Evolutionary conservation across 2,113 vertebrate genomes (phyloP).

Genomic region (Baryphthengus martii): DNA sequence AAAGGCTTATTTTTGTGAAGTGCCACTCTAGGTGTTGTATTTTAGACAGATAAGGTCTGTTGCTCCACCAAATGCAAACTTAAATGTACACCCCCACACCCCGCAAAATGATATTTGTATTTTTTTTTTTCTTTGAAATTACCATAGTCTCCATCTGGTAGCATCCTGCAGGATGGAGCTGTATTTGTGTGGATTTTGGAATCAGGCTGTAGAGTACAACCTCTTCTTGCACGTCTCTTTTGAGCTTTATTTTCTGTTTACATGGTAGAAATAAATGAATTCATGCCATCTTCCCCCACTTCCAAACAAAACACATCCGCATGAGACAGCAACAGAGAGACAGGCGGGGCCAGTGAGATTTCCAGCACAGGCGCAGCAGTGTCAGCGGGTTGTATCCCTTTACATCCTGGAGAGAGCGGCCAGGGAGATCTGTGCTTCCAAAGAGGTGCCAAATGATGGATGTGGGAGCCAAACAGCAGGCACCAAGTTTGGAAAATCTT

Average conservation of each 20-base stretch:
- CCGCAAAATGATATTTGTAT: neutral
- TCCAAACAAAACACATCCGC: neutral
- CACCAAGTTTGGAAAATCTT: neutral
- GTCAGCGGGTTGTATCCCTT: neutral
- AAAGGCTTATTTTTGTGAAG: neutral
- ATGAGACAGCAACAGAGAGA: neutral
- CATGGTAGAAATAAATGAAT: neutral
- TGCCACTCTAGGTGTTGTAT: neutral
- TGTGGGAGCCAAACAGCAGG: neutral
- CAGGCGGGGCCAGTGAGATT: accelerated
- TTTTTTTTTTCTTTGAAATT: constrained; percentile 33
- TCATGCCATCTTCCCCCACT: neutral
- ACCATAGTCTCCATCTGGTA: constrained; percentile 37
- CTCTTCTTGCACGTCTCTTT: neutral
- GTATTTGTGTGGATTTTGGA: neutral
- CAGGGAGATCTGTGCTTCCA: neutral
- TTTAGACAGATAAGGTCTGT: constrained; percentile 12
- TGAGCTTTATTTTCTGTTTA: constrained; percentile 1
- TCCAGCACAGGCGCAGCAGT: neutral
- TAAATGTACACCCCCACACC: neutral
- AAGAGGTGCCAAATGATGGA: neutral
- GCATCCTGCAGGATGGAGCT: neutral
- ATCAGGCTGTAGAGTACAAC: neutral
- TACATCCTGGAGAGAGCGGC: neutral
- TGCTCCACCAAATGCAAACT: constrained; percentile 35